Percentiles rank a stretch among this genome's conserved stretches.
These are phyloP conservation scores for Nicator chloris DNA, from an alignment of 2,113 vertebrate genomes.

Conservation along the genomic window DNA sequence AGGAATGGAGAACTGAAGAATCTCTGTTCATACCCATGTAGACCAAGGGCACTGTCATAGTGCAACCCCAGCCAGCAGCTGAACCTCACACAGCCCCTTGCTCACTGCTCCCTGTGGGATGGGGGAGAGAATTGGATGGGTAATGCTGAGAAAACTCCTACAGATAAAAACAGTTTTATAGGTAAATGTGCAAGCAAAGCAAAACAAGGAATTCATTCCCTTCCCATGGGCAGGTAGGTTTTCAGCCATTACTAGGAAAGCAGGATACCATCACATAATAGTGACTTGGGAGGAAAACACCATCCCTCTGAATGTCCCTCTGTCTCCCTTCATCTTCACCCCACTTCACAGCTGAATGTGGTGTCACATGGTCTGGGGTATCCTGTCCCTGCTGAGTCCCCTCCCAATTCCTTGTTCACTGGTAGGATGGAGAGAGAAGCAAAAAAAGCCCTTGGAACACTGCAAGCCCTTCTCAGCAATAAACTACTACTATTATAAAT, in stretches of 20 bases:
- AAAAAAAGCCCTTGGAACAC: neutral
- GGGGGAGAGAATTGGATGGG: accelerated
- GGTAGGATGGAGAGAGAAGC: neutral
- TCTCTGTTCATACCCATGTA: accelerated
- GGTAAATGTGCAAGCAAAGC: neutral
- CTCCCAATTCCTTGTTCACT: neutral
- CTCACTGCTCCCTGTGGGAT: neutral
- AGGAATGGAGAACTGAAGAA: neutral
- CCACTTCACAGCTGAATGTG: neutral
- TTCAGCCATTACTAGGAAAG: neutral
- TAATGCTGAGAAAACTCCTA: neutral
- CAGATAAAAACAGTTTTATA: neutral
- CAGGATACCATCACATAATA: neutral
- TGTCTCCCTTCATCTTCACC: neutral
- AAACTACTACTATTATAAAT: too few relatives aligned
- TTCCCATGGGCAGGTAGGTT: neutral
- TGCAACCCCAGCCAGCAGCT: neutral
- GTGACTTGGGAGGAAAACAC: neutral
- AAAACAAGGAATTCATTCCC: neutral
- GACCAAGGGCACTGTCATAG: neutral
- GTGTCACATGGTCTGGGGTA: accelerated
- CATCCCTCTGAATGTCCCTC: neutral
- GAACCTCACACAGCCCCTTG: accelerated
- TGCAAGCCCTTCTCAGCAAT: neutral
- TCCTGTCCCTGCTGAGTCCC: accelerated